A percentile compares a stretch with the other conserved stretches of the same genome.
These are phyloP conservation scores for Carduelis carduelis DNA, from an alignment of 2,797 vertebrate species.

Conservation along the genomic window DNA sequence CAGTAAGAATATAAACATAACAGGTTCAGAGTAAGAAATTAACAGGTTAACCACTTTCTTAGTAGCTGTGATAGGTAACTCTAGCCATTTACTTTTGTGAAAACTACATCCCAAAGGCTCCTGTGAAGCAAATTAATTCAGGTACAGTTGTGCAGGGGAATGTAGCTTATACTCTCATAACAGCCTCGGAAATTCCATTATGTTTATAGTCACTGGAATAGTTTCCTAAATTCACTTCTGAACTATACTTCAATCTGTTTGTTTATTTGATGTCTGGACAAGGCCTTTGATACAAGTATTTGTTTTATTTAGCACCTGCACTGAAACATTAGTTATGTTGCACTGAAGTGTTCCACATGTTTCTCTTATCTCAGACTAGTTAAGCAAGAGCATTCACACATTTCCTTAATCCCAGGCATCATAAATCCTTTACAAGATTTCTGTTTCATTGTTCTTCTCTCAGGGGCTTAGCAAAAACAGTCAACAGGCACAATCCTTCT, in stretches of 20 bases:
- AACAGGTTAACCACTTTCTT: neutral
- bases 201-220: neutral
- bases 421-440: slow-evolving; percentile 69
- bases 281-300: slow-evolving; percentile 51
- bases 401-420: slow-evolving; percentile 67
- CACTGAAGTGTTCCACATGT: slow-evolving; percentile 73
- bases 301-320: slow-evolving; percentile 71
- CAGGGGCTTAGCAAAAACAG: slow-evolving; percentile 48
- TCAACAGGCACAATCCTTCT: neutral
- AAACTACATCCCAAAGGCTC: neutral
- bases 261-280: slow-evolving; percentile 51
- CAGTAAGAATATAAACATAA: neutral
- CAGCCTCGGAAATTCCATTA: neutral
- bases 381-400: slow-evolving; percentile 63
- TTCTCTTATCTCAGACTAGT: slow-evolving; percentile 59
- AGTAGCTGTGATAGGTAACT: neutral
- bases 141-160: neutral
- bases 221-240: neutral
- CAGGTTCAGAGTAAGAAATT: neutral
- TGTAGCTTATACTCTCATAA: neutral
- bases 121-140: neutral
- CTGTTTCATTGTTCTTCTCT: slow-evolving; percentile 69
- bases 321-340: slow-evolving; percentile 60
- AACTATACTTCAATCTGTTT: slow-evolving; percentile 23
- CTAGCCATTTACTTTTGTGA: neutral